Evolutionary conservation across 2,113 vertebrate species (phyloP).

Genomic region (Cyanoliseus patagonus): DNA sequence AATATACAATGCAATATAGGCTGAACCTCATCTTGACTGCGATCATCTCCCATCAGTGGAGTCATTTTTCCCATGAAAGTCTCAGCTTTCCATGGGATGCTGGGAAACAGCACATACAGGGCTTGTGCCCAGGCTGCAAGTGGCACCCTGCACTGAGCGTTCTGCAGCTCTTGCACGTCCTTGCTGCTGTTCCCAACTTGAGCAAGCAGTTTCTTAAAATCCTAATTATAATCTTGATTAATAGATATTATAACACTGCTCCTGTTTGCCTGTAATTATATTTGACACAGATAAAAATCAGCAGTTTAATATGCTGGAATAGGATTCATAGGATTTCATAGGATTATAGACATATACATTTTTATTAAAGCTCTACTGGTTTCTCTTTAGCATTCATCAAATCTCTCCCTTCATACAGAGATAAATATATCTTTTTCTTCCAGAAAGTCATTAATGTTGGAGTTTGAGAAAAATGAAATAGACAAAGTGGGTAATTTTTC

Average conservation of each 20-base stretch:
- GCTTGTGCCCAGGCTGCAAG: background rate
- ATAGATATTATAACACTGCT: slow-evolving; percentile 40
- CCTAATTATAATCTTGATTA: slow-evolving; percentile 61
- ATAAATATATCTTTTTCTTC: slow-evolving; percentile 59
- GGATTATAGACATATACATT: slow-evolving; percentile 61
- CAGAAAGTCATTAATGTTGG: slow-evolving; percentile 75
- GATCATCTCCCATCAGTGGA: background rate
- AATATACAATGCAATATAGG: fast-evolving
- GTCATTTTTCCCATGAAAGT: background rate
- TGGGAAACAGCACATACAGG: background rate
- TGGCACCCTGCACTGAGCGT: fast-evolving
- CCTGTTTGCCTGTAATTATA: slow-evolving; percentile 41
- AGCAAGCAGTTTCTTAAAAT: slow-evolving; percentile 35
- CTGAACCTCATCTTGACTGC: background rate
- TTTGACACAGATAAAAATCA: slow-evolving; percentile 62
- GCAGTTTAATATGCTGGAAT: slow-evolving; percentile 50
- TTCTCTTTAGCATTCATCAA: slow-evolving; percentile 71
- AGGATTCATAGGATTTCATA: slow-evolving; percentile 55
- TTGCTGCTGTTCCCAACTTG: background rate
- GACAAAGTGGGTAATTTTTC: slow-evolving; percentile 81
- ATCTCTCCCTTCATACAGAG: slow-evolving; percentile 59
- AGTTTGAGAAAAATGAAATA: slow-evolving; percentile 79
- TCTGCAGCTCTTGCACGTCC: background rate
- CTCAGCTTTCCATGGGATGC: fast-evolving
- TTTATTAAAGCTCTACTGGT: slow-evolving; percentile 65